phyloP scores from a whole-genome alignment of 2,797 vertebrate genomes.

The Liasis olivaceus region DNA sequence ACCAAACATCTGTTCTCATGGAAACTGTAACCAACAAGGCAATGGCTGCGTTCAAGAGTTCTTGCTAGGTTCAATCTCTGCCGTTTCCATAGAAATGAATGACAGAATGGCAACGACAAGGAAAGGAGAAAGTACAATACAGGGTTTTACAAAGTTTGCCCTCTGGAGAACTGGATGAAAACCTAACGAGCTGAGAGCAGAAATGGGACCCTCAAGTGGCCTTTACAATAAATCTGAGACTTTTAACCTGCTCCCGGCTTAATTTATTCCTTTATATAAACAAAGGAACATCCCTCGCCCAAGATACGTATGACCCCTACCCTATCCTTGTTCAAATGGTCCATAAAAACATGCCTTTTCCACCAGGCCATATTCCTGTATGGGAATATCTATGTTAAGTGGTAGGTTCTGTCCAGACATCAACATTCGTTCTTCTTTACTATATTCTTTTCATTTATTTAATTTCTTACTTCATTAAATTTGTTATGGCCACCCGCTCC shows the following conservation, averaged over 20 bases:
- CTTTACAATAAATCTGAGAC: slow-evolving; percentile 2
- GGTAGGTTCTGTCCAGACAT: too few species aligned
- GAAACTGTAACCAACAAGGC: slow-evolving; percentile 48
- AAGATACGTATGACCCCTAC: background rate
- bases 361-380: background rate
- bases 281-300: background rate
- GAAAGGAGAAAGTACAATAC: background rate
- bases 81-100: slow-evolving; percentile 44
- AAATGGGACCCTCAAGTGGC: background rate
- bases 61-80: slow-evolving; percentile 24
- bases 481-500: too few species aligned
- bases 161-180: slow-evolving; percentile 16
- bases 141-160: slow-evolving; percentile 5
- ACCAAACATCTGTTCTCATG: slow-evolving; percentile 58
- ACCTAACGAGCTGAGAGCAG: background rate
- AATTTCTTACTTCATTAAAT: too few species aligned
- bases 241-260: background rate
- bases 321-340: background rate
- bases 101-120: slow-evolving; percentile 14
- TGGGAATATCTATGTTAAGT: background rate
- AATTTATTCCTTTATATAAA: background rate
- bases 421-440: too few species aligned
- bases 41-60: slow-evolving; percentile 37
- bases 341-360: background rate
- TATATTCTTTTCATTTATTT: too few species aligned